These are phyloP conservation scores for Drosophila engyochracea DNA, from an alignment of 2,888 invertebrate species.

Conservation along the genomic window DNA sequence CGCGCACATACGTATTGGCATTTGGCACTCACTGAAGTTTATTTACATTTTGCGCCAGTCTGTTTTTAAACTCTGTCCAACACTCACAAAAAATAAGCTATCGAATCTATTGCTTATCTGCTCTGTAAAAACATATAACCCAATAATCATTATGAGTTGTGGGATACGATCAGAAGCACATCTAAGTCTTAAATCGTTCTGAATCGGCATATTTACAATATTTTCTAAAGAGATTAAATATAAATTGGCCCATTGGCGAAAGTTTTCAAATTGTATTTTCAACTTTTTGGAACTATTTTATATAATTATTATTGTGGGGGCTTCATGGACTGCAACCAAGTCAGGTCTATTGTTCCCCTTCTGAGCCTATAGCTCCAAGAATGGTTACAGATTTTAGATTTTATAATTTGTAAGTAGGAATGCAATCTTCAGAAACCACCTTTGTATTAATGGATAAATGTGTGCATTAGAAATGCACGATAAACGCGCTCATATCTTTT, in stretches of 20 bases:
- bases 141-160: background rate
- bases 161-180: background rate
- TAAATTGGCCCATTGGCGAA: background rate
- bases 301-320: background rate
- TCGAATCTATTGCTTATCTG: background rate
- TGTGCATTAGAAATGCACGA: background rate
- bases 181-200: background rate
- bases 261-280: background rate
- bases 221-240: background rate
- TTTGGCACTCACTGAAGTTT: slow-evolving; percentile 60
- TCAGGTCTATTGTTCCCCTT: too few relatives aligned
- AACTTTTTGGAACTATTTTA: background rate
- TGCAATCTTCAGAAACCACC: background rate
- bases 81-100: background rate
- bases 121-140: background rate
- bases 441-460: background rate
- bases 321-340: background rate
- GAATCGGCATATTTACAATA: background rate
- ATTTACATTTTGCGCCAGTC: slow-evolving; percentile 58
- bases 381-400: too few relatives aligned
- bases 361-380: background rate
- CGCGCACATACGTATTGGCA: slow-evolving; percentile 52
- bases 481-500: background rate
- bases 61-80: background rate
- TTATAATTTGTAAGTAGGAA: background rate